These are phyloP conservation scores for Tinea trinotella DNA, from an alignment of 2,888 invertebrate species.

Conservation along the genomic window DNA sequence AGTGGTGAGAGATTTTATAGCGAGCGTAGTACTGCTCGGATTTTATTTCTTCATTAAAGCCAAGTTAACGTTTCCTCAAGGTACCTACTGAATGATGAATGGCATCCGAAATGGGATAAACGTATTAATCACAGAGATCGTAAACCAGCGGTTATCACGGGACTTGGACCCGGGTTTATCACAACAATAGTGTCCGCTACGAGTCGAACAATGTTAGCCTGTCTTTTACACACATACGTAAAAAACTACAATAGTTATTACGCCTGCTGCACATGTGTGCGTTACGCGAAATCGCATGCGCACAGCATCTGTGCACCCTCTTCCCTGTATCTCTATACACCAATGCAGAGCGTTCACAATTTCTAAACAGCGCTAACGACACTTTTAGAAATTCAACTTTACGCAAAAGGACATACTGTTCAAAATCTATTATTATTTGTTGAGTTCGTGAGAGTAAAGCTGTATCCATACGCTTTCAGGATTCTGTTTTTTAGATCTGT, in stretches of 20 bases:
- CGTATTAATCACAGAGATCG: slow-evolving; percentile 37
- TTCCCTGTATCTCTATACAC: slow-evolving; percentile 40
- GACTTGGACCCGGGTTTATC: slow-evolving; percentile 32
- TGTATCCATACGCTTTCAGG: slow-evolving; percentile 43
- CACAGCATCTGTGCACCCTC: slow-evolving; percentile 61
- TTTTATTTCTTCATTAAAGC: slow-evolving; percentile 2
- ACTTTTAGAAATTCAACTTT: slow-evolving; percentile 25
- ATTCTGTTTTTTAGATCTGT: slow-evolving; percentile 65
- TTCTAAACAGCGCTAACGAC: slow-evolving; percentile 27
- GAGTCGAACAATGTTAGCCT: slow-evolving; percentile 48
- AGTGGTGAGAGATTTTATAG: slow-evolving; percentile 1
- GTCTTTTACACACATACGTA: slow-evolving; percentile 34
- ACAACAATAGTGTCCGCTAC: slow-evolving; percentile 55
- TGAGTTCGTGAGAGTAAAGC: not conserved
- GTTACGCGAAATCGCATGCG: slow-evolving; percentile 49
- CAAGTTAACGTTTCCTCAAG: slow-evolving; percentile 7
- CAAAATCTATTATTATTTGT: not conserved
- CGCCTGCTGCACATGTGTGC: slow-evolving; percentile 45
- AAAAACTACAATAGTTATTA: slow-evolving; percentile 20
- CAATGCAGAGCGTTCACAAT: not conserved
- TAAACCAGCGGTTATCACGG: slow-evolving; percentile 38
- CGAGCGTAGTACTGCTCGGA: not conserved
- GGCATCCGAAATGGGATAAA: slow-evolving; percentile 17
- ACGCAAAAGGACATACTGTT: slow-evolving; percentile 22
- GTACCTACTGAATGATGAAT: slow-evolving; percentile 11